Evolutionary conservation across 2,888 invertebrate genomes (phyloP).

Genomic region (Megalurothrips usitatus): DNA sequence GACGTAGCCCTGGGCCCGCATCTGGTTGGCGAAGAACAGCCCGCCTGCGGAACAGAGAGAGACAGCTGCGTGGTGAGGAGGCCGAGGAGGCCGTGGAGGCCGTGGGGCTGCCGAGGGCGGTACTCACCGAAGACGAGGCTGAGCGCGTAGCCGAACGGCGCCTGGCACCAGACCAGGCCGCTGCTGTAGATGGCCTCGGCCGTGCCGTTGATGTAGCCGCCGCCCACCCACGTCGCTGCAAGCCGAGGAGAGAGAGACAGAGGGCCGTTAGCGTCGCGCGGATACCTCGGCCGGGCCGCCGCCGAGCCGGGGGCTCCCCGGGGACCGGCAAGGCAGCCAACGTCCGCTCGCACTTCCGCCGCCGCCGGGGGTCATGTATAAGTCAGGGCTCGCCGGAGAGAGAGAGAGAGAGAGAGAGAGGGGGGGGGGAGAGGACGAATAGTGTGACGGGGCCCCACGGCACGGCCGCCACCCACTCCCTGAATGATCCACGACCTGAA

Average conservation of each 20-base stretch:
- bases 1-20: constrained; percentile 95
- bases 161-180: constrained; percentile 96
- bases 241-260: constrained; percentile 37
- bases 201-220: constrained; percentile 98
- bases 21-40: constrained; percentile 95
- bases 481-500: too few relatives aligned
- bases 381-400: background rate
- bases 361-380: too few relatives aligned
- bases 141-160: constrained; percentile 97
- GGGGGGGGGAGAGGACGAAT: background rate
- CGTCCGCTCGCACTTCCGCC: too few relatives aligned
- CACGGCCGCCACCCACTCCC: too few relatives aligned
- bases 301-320: too few relatives aligned
- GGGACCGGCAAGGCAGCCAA: too few relatives aligned
- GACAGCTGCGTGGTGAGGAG: constrained; percentile 35
- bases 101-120: background rate
- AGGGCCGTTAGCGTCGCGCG: too few relatives aligned
- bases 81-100: too few relatives aligned
- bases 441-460: too few relatives aligned
- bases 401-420: background rate
- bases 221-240: constrained; percentile 98
- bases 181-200: constrained; percentile 93
- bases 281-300: too few relatives aligned
- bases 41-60: constrained; percentile 61
- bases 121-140: constrained; percentile 86